Percentiles rank a stretch among this genome's conserved stretches.
Conservation (phyloP, 2,888 invertebrate species). For the Pterobdella sp. region DNA sequence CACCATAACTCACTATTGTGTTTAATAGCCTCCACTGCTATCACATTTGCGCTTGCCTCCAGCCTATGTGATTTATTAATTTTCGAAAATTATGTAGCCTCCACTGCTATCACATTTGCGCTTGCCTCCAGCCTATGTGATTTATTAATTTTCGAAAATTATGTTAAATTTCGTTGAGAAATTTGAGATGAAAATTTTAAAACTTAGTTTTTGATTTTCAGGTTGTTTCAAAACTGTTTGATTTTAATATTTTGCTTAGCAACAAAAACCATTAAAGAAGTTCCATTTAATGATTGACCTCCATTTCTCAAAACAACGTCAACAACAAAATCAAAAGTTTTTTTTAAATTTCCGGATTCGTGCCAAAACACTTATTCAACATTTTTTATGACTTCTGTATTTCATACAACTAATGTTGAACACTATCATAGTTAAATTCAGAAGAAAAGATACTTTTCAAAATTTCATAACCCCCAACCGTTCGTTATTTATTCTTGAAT, state of each 20-base stretch:
- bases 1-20: constrained; percentile 5
- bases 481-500: not conserved
- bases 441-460: not conserved
- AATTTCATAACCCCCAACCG: not conserved
- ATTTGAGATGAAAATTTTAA: too few relatives aligned
- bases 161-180: too few relatives aligned
- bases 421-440: not conserved
- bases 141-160: not conserved
- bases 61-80: constrained; percentile 1
- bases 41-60: constrained; percentile 13
- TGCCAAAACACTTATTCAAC: not conserved
- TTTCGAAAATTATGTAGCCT: too few relatives aligned
- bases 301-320: too few relatives aligned
- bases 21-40: constrained; percentile 10
- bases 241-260: too few relatives aligned
- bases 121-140: constrained; percentile 11
- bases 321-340: too few relatives aligned
- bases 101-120: constrained; percentile 10
- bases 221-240: too few relatives aligned
- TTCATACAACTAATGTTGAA: not conserved
- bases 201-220: too few relatives aligned
- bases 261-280: too few relatives aligned
- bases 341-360: not conserved
- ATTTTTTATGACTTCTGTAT: not conserved
- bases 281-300: too few relatives aligned